Evolutionary conservation across 2,113 vertebrate species (phyloP).

Genomic region (Labrus mixtus): DNA sequence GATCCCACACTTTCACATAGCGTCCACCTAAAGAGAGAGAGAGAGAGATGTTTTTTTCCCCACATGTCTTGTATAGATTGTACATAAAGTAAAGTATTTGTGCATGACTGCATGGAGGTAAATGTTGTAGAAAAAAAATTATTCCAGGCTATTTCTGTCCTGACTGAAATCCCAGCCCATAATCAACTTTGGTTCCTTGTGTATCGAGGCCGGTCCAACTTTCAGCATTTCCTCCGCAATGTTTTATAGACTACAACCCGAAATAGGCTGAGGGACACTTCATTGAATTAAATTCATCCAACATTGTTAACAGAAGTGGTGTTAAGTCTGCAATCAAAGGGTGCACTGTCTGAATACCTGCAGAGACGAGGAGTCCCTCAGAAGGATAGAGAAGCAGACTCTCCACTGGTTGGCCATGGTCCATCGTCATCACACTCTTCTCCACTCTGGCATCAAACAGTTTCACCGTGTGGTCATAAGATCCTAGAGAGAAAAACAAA

Average conservation of each 20-base stretch:
- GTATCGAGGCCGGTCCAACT: not conserved
- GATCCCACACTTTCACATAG: slow-evolving; percentile 96
- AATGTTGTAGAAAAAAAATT: not conserved
- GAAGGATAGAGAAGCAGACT: slow-evolving; percentile 96
- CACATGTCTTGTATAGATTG: not conserved
- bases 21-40: slow-evolving; percentile 87
- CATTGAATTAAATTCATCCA: not conserved
- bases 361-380: slow-evolving; percentile 94
- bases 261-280: not conserved
- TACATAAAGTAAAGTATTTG: not conserved
- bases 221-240: not conserved
- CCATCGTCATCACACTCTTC: slow-evolving; percentile 90
- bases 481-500: slow-evolving; percentile 81
- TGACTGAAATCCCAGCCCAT: not conserved
- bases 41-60: not conserved
- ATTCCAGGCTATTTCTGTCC: not conserved
- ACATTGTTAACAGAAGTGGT: not conserved
- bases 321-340: not conserved
- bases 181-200: not conserved
- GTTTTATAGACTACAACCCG: not conserved
- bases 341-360: slow-evolving; percentile 83
- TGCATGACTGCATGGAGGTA: not conserved
- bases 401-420: slow-evolving; percentile 96
- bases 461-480: slow-evolving; percentile 96
- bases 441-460: slow-evolving; percentile 91